Evolutionary conservation across 2,797 vertebrate genomes (phyloP), one percentile per base, ranked within the genome.

Genomic region (Sitta carolinensis): DNA sequence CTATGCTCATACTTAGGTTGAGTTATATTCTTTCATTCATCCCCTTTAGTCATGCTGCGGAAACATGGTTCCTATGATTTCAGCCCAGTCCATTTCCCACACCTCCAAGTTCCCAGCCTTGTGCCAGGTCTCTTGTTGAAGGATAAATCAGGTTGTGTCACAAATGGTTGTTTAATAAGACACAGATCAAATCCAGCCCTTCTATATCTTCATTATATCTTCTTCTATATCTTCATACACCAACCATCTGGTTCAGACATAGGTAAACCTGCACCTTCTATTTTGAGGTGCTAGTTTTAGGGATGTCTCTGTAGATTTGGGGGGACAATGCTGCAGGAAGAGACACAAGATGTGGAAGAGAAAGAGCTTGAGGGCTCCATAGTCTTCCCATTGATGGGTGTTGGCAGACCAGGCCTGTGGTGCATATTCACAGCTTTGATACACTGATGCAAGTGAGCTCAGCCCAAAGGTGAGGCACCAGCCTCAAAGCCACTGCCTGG

Each of bases 1-100:
- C 72, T 57, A 54, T 58, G 50, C 47, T 92, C 11, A 38, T 81
- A 81, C 75, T 70, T 63, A 88, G 38, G 16, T 43, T 72, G 19
- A 67, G 77, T 23, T 70, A 67, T 92, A 94, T 93, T 73, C 77
- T 97, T 97, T 97, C 72, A 81, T 95, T 95, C 30, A 8, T 84
- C 89, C 32, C n/a, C 70, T 89, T 87, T 68, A 94, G 80, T 62
- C 47, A 27, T 43, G 45, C 52, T 93, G 54, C 73, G 30, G 84
- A 93, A 96, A 75, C 81, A 88, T 4, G 1, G 55, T 74, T 96
- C 78, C 76, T 34, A 64, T 95, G 94, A 94, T 59, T 70, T 88
- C 57, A 95, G 78, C 51, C 74, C 42, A 51, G 51, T 70, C 58
- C 62, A 79, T 38, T 86, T 96, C 61, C 16, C 52, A 51, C 79